Evolutionary conservation across 2,888 invertebrate species (phyloP), one percentile per base, ranked within the genome.

Genomic region (Acrobasis suavella): DNA sequence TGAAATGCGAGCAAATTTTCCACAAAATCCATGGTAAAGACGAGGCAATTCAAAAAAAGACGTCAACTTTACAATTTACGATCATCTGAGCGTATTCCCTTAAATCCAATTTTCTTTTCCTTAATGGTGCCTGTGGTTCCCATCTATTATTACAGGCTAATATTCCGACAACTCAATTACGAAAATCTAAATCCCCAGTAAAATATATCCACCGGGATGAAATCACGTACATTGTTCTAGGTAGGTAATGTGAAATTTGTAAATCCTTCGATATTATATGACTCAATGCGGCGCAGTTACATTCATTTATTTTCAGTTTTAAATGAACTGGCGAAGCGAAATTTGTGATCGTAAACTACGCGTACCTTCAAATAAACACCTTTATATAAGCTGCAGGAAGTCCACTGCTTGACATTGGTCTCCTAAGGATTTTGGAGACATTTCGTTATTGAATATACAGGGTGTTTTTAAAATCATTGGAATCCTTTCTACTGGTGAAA

Each of bases 71-170:
- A 54, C 42, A 61, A 61, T 61, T 61, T 61, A 61, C 54, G 52
- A 54, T 46, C 54, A 54, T 52, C 54, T 61, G 37, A 61, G 61
- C 61, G 22, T 52, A 61, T 61, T 61, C 54, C 10, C 61, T 54
- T 54, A 54, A 16, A 61, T 54, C 54, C 54, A 61, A 61, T 61
- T 52, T 46, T 61, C 42, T 52, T 60, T 54, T 54, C 12, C 46
- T 8, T 54, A 61, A 61, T 61, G 61, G 51, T 61, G 46, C 32
- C 46, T 46, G 52, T 54, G 39, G 46, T 46, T 42, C 42, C 60
- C 54, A 61, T 61, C 61, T 52, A 61, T 61, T 61, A 61, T 61
- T 61, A 61, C 14, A 32, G 61, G 61, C 61, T 61, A 52, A 61
- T 54, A 54, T 42, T 61, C 54, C 52, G 61, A 61, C 61, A 61